A percentile compares a stretch with the other conserved stretches of the same genome.
phyloP scores from a whole-genome alignment of 1,140 invertebrate species.

The Hermatobates lingyangjiaoensis region DNA sequence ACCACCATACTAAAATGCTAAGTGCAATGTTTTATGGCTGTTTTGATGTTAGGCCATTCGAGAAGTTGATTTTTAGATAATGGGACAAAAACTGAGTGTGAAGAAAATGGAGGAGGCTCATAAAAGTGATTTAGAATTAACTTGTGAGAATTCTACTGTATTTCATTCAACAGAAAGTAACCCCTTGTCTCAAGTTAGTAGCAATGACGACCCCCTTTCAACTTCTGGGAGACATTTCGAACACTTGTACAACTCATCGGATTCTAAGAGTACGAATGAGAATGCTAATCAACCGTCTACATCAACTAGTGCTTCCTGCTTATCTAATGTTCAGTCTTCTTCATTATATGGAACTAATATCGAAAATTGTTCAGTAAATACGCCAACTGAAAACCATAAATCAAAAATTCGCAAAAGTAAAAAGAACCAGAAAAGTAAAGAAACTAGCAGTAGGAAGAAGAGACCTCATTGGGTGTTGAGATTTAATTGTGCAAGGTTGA shows the following conservation, averaged over 20 bases:
- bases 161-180: too few relatives aligned
- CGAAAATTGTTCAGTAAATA: constrained; percentile 1
- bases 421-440: constrained; percentile 10
- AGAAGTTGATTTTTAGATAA: constrained; percentile 10
- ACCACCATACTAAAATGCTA: background rate
- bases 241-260: constrained; percentile 16
- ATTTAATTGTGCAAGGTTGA: constrained; percentile 35
- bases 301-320: background rate
- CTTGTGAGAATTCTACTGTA: too few relatives aligned
- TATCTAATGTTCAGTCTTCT: background rate
- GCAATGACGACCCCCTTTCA: too few relatives aligned
- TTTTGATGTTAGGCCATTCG: background rate
- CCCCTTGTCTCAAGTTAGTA: too few relatives aligned
- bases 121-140: too few relatives aligned
- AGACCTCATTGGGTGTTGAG: constrained; percentile 38
- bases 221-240: too few relatives aligned
- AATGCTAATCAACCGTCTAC: too few relatives aligned
- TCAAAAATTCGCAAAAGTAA: too few relatives aligned
- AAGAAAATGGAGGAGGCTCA: constrained; percentile 19
- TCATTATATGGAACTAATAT: too few relatives aligned
- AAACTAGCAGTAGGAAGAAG: constrained; percentile 25
- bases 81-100: constrained; percentile 20
- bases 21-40: background rate
- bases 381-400: constrained; percentile 2
- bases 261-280: constrained; percentile 6